Evolutionary conservation across 2,797 vertebrate species (phyloP).

Genomic region (Echeneis naucrates): DNA sequence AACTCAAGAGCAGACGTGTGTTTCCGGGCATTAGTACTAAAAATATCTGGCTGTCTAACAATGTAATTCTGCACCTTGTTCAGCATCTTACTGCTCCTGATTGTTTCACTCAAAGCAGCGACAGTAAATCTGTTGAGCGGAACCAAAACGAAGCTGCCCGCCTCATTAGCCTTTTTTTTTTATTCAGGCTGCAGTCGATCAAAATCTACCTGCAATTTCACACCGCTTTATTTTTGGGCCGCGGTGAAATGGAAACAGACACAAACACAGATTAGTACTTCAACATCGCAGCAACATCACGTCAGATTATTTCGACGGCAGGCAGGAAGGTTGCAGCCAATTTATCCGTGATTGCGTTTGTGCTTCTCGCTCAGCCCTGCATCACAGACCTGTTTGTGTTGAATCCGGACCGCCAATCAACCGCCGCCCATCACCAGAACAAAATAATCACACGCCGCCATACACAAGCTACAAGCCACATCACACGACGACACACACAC

Average conservation of each 20-base stretch:
- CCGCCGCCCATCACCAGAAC: not conserved
- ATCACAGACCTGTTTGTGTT: not conserved
- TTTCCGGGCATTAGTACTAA: too few relatives aligned
- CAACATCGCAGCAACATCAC: not conserved
- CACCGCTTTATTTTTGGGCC: not conserved
- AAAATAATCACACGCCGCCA: constrained; percentile 35
- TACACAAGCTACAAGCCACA: constrained; percentile 23
- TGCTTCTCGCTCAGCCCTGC: constrained; percentile 9
- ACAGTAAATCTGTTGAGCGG: too few relatives aligned
- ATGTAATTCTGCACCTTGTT: too few relatives aligned
- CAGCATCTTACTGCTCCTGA: too few relatives aligned
- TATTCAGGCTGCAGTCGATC: too few relatives aligned
- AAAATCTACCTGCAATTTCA: too few relatives aligned
- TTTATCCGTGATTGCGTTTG: constrained; percentile 1
- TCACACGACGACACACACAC: constrained; percentile 8
- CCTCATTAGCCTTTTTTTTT: too few relatives aligned
- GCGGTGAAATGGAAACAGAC: not conserved
- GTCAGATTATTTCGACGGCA: constrained; percentile 1
- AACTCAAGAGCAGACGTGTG: too few relatives aligned
- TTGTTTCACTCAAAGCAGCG: too few relatives aligned
- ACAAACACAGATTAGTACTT: not conserved
- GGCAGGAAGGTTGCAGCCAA: constrained; percentile 9
- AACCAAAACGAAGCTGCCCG: too few relatives aligned
- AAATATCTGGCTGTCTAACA: too few relatives aligned
- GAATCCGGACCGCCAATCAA: constrained; percentile 14